Conservation (phyloP, 2,888 invertebrate genomes). For the Biston betularia region DNA sequence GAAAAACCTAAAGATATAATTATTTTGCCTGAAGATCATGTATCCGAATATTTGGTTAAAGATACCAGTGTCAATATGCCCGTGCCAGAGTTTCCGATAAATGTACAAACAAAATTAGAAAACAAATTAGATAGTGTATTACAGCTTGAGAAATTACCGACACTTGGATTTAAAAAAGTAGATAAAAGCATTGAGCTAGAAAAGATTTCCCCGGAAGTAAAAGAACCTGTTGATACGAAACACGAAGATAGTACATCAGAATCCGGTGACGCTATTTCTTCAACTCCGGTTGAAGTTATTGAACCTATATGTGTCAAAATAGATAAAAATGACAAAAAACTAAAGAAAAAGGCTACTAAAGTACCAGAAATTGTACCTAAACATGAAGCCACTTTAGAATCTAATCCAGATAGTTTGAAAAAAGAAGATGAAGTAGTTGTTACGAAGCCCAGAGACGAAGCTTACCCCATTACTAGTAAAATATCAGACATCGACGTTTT, state of each 20-base stretch:
- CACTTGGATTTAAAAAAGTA: neutral
- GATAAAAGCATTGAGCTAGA: neutral
- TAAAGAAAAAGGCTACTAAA: slow-evolving; percentile 45
- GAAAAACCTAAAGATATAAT: neutral
- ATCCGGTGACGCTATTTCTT: neutral
- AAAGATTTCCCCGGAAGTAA: neutral
- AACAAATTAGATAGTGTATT: neutral
- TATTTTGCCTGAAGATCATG: neutral
- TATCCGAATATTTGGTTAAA: neutral
- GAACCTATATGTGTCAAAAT: slow-evolving; percentile 19
- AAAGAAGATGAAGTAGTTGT: neutral
- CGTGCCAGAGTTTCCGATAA: neutral
- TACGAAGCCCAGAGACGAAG: neutral
- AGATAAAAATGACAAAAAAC: slow-evolving; percentile 17
- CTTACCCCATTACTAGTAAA: slow-evolving; percentile 1
- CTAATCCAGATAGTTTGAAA: neutral
- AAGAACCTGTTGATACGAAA: neutral
- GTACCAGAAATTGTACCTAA: slow-evolving; percentile 30
- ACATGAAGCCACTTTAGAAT: neutral
- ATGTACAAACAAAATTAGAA: neutral
- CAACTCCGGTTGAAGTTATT: slow-evolving; percentile 8
- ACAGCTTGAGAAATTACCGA: neutral
- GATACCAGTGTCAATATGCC: neutral
- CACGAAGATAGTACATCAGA: slow-evolving; percentile 3
- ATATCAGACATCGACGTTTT: neutral